phyloP scores from a whole-genome alignment of 1,140 invertebrate species.

The Platyura marginata region DNA sequence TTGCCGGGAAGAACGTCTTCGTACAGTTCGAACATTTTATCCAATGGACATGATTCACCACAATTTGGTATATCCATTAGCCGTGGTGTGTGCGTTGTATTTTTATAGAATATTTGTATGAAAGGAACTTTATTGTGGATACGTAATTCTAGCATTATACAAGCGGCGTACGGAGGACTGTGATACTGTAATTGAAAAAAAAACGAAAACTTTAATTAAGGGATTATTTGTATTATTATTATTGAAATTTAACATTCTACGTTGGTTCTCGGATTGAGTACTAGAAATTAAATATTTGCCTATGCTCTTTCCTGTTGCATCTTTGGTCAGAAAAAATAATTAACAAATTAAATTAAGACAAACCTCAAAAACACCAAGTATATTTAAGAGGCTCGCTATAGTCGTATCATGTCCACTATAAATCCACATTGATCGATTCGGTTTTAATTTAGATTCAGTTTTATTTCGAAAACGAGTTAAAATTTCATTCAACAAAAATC shows the following conservation, averaged over 20 bases:
- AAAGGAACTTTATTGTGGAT: constrained; percentile 17
- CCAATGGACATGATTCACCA: constrained; percentile 32
- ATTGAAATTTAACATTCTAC: neutral
- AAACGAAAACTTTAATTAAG: neutral
- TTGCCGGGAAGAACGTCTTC: constrained; percentile 33
- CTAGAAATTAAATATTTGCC: neutral
- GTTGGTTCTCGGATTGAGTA: neutral
- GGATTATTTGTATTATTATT: neutral
- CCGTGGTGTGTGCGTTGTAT: constrained; percentile 30
- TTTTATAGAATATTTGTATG: constrained; percentile 40
- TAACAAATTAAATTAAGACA: neutral
- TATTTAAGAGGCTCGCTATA: constrained; percentile 52
- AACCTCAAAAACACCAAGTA: constrained; percentile 50
- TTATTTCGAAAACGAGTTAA: constrained; percentile 34
- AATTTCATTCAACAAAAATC: constrained; percentile 46
- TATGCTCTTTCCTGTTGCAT: neutral
- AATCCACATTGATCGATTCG: constrained; percentile 43
- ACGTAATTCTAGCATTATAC: constrained; percentile 52
- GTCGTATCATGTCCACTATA: constrained; percentile 75
- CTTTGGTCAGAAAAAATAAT: neutral
- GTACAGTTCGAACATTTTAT: constrained; percentile 30
- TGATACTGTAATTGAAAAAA: constrained; percentile 20
- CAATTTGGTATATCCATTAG: constrained; percentile 38
- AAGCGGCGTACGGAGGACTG: constrained; percentile 50
- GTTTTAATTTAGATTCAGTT: constrained; percentile 17